phyloP scores from a whole-genome alignment of 2,888 invertebrate species.

The Eristalinus sepulchralis region DNA sequence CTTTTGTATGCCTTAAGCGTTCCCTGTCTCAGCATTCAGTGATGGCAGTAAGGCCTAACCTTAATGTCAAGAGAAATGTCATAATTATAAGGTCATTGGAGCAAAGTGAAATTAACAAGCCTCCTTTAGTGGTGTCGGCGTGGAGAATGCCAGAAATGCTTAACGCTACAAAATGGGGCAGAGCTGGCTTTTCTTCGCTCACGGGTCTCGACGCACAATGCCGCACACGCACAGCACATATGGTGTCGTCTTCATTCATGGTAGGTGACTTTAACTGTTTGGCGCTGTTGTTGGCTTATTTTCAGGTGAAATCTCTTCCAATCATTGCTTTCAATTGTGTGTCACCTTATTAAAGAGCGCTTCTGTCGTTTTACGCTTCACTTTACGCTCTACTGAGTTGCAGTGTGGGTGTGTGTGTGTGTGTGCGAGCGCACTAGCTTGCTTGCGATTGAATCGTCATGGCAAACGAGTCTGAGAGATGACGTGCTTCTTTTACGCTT shows the following conservation, averaged over 20 bases:
- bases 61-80: conserved; percentile 42
- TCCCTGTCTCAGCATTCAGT: neutral
- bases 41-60: neutral
- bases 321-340: conserved; percentile 65
- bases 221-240: conserved; percentile 15
- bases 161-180: conserved; percentile 34
- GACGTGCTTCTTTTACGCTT: conserved; percentile 59
- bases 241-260: conserved; percentile 48
- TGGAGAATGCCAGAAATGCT: neutral
- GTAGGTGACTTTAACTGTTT: conserved; percentile 52
- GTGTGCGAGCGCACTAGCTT: conserved; percentile 4
- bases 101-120: conserved; percentile 63
- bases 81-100: conserved; percentile 66
- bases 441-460: conserved; percentile 40
- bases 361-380: conserved; percentile 55
- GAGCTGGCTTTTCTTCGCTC: conserved; percentile 1
- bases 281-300: conserved; percentile 6
- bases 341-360: conserved; percentile 56
- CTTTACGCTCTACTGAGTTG: conserved; percentile 51
- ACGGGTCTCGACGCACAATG: conserved; percentile 8
- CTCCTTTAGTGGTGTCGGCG: neutral
- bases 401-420: neutral
- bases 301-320: conserved; percentile 64
- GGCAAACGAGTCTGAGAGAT: conserved; percentile 38
- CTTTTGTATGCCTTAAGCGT: conserved; percentile 7